Evolutionary conservation across 1,140 invertebrate species (phyloP), one percentile per base, ranked within the genome.

Genomic region (Papilio helenus): DNA sequence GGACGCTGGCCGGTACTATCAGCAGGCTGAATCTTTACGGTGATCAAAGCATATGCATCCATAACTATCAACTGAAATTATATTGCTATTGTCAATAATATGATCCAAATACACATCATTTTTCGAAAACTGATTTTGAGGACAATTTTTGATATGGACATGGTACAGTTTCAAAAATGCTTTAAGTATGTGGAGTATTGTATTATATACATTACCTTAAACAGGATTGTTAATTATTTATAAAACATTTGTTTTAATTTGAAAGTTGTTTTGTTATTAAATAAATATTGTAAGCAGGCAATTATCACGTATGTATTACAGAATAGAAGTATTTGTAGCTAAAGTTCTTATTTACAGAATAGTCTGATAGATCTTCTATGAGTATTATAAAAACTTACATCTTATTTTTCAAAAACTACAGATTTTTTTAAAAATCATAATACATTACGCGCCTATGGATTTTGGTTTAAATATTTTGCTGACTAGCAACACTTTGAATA

Each of bases 1-100:
- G 87, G 83, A 90, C 93, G 4, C 83, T 97, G 0, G 95, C 95
- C 0, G 97, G 97, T 2, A 96, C 96, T 2, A 95, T 98, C 20
- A 98, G 97, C 86, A 95, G 97, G 26, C 95, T 98, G 23, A 98
- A 98, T 89, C 87, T 96, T 29, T 98, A 97, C 82, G 96, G 96
- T 3, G 95, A 95, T 80, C 97, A 97, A 90, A 97, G 97, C 89
- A 92, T 94, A 79, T 98, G 97, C 88, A 95, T 98, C 44, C 93
- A 96, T 74, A 96, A 97, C 82, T 96, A 96, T 83, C 92, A 95
- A 82, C 92, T 97, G 61, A 97, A 97, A 86, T 94, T 97, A 79
- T 97, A 97, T 88, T 97, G 97, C 92, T 97, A 96, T 88, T 97
- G 97, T 78, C 71, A 42, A 42, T 80, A 76, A 72, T 68, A 26